Evolutionary conservation across 2,888 invertebrate genomes (phyloP), one percentile per base, ranked within the genome.

Genomic region (Amiota communis): DNA sequence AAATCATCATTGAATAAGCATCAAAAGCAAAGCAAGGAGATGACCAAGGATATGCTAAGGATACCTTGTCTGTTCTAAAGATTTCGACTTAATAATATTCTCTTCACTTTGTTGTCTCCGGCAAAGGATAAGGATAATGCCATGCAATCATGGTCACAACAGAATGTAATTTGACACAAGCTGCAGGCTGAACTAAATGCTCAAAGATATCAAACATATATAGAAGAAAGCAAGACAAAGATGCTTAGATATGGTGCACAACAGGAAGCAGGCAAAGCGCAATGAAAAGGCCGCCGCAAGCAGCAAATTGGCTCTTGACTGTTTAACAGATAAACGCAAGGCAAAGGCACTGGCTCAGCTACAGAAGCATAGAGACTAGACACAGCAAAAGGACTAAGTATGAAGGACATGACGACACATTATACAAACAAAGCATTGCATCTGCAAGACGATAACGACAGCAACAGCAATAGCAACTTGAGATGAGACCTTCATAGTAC

Each of bases 281-380:
- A 59, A 36, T 36, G 36, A 68, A 68, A 68, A 23, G 67, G 23
- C 67, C 36, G 23, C 67, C 36, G 49, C 23, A 68, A 68, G 67
- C 67, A 53, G 67, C 36, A 68, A 68, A 68, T 68, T 68, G 67
- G 67, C 67, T 68, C 53, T 51, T 53, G 67, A 68, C 51, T 68
- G 51, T 53, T 68, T 68, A 53, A 36, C n/a, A 13, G 63, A 46
- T 59, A 59, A 59, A 20, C 63, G 46, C 13, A 63, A 13, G n/a
- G 46, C 6, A 46, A 11, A 59, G 17, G 11, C 59, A 17, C 56
- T 23, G 53, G 17, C 61, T 23, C 61, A 61, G 4, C 17, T 12
- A 46, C 12, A 63, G 36, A 36, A 36, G 36, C 17, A 17, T 11
- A 53, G 4, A 15, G 53, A 53, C 53, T 12, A n/a, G n/a, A 15